A percentile compares a stretch with the other conserved stretches of the same genome.
Conservation (phyloP, 2,113 vertebrate species). For the Strix uralensis region DNA sequence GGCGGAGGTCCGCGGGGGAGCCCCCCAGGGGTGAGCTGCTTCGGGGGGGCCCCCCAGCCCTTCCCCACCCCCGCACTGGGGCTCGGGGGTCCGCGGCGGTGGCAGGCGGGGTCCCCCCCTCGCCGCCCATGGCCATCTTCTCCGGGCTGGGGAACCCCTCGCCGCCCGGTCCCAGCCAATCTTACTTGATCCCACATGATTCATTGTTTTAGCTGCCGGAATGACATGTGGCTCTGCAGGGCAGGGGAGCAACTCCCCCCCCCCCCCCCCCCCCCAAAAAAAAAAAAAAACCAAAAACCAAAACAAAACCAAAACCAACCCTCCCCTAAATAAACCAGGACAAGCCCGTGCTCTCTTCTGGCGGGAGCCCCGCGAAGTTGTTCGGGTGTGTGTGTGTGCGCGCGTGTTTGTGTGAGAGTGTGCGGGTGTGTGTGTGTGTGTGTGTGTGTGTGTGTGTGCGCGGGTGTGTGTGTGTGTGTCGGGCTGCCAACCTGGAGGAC, state of each 20-base stretch:
- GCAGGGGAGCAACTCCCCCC: not conserved
- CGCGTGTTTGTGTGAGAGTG: not conserved
- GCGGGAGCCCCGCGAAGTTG: not conserved
- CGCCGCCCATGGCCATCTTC: not conserved
- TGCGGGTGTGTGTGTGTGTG: too few species aligned
- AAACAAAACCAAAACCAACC: not conserved
- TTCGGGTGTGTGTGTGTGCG: not conserved
- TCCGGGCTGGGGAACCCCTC: not conserved
- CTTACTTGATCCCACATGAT: not conserved
- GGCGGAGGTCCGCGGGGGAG: not conserved
- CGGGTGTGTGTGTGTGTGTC: not conserved
- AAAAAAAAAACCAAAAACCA: too few species aligned
- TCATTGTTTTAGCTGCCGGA: conserved; percentile 40
- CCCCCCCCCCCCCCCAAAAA: not conserved
- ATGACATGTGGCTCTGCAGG: conserved; percentile 13
- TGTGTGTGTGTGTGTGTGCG: not conserved
- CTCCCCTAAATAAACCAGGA: not conserved
- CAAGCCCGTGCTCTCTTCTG: not conserved
- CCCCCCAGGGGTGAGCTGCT: not conserved
- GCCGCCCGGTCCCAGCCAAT: not conserved
- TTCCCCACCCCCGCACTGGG: not conserved
- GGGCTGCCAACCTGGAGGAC: conserved; percentile 1
- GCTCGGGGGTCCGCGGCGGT: not conserved
- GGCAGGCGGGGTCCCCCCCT: not conserved
- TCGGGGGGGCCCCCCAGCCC: too few species aligned